These are phyloP conservation scores for Amphiprion percula DNA, from an alignment of 2,113 vertebrate genomes.

Conservation along the genomic window DNA sequence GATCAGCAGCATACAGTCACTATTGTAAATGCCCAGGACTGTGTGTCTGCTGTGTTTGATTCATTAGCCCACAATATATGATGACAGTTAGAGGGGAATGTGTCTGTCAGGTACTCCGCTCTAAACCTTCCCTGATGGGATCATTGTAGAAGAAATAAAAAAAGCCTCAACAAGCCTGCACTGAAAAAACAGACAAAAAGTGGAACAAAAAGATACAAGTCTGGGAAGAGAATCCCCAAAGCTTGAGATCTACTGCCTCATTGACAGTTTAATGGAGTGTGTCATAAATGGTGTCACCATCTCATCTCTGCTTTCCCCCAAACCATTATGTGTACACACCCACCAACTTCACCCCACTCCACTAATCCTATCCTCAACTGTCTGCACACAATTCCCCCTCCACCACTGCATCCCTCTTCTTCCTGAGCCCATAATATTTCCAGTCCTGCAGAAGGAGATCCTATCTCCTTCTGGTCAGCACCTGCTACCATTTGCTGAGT, in stretches of 20 bases:
- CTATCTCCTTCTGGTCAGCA: conserved; percentile 48
- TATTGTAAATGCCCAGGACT: neutral
- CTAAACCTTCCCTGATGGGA: conserved; percentile 20
- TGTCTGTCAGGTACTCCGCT: conserved; percentile 1
- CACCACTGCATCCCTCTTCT: conserved; percentile 34
- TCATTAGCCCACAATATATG: conserved; percentile 12
- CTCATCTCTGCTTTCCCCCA: conserved; percentile 33
- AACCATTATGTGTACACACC: conserved; percentile 38
- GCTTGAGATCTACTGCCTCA: conserved; percentile 64
- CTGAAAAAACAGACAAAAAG: conserved; percentile 16
- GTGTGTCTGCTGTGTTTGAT: neutral
- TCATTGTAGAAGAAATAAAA: neutral
- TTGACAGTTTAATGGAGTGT: conserved; percentile 74
- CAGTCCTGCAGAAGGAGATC: conserved; percentile 48
- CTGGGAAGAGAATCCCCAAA: conserved; percentile 63
- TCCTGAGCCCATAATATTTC: conserved; percentile 52
- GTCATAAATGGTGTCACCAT: conserved; percentile 67
- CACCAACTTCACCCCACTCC: neutral
- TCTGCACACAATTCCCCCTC: conserved; percentile 33
- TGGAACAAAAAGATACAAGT: conserved; percentile 37
- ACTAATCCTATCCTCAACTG: conserved; percentile 31
- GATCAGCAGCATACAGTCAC: neutral
- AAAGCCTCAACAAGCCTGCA: conserved; percentile 1
- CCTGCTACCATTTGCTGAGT: conserved; percentile 32
- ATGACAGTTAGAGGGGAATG: conserved; percentile 15